A percentile compares a stretch with the other conserved stretches of the same genome.
Conservation (phyloP, 1,140 invertebrate genomes). For the Brachionus koreanus region DNA sequence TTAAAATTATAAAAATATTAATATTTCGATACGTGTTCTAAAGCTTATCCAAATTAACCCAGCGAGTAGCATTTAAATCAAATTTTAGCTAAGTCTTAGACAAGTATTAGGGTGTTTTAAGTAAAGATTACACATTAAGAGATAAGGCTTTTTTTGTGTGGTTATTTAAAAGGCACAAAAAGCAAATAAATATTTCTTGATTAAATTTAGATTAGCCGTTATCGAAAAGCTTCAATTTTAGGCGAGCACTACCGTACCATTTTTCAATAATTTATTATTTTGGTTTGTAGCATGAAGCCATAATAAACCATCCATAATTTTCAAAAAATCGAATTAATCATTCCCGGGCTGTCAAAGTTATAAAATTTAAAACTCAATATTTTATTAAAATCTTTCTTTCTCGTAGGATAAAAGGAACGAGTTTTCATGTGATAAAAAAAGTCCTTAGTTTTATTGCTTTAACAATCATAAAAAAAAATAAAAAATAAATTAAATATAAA, state of each 20-base stretch:
- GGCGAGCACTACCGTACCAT: background rate
- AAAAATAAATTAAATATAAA: background rate
- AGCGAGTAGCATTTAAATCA: background rate
- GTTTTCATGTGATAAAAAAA: background rate
- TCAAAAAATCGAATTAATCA: background rate
- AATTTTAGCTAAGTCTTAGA: background rate
- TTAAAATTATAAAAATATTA: slow-evolving; percentile 2
- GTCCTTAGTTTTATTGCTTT: background rate
- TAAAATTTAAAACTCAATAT: slow-evolving; percentile 2
- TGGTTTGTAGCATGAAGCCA: background rate
- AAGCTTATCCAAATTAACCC: background rate
- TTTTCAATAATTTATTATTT: background rate
- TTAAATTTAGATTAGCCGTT: background rate
- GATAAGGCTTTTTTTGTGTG: background rate
- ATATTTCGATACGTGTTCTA: background rate
- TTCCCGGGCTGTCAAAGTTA: background rate
- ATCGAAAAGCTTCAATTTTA: background rate
- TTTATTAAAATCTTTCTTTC: background rate
- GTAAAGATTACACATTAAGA: background rate
- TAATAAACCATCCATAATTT: background rate
- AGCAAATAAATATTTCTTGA: background rate
- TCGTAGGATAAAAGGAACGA: background rate
- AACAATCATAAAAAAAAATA: background rate
- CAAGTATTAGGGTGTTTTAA: background rate
- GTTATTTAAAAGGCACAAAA: background rate